Evolutionary conservation across 2,113 vertebrate genomes (phyloP), one percentile per base, ranked within the genome.

Genomic region (Romanogobio albipinnatus): DNA sequence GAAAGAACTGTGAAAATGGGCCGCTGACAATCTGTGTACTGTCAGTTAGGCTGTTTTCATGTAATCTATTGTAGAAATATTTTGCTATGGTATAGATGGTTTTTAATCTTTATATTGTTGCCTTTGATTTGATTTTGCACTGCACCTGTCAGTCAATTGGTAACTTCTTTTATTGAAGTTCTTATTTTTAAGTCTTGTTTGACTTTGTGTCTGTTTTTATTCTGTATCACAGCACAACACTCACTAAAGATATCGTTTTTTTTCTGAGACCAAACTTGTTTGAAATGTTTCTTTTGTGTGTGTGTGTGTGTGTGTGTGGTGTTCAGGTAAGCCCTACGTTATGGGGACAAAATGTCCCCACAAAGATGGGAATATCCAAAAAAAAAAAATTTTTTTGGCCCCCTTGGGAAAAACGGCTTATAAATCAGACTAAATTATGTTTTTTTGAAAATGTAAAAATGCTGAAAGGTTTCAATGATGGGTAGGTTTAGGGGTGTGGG

Each of bases 231-330:
- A 29, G 8, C 15, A 68, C 59, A 68, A 64, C 77, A 64, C 83
- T 83, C 64, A 86, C 61, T 83, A 77, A 86, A 86, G 11, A 49
- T 29, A 17, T 33, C 7, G 19, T 9, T 17, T 78, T 45, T 45
- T 29, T 82, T 82, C 53, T 76, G 36, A 49, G 49, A 19, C 68
- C 58, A 47, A 76, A 59, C 62, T 59, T 64, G 19, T 26, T 83
- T 33, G 29, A 74, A 17, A 4, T 39, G 0, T 61, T 71, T 15
- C 49, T 39, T 82, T 24, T n/a, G 2, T 76, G 43, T 33, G 22
- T 59, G 76, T 51, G 49, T n/a, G 39, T 82, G 24, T n/a, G 2
- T 76, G 43, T 33, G 22, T 59, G 76, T 51, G 49, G 13, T 51
- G 53, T 19, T 22, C 7, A 56, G 53, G 53, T 56, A 56, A 56